A percentile compares a stretch with the other conserved stretches of the same genome.
Evolutionary conservation across 2,113 vertebrate genomes (phyloP).

Genomic region (Cardinalis cardinalis): DNA sequence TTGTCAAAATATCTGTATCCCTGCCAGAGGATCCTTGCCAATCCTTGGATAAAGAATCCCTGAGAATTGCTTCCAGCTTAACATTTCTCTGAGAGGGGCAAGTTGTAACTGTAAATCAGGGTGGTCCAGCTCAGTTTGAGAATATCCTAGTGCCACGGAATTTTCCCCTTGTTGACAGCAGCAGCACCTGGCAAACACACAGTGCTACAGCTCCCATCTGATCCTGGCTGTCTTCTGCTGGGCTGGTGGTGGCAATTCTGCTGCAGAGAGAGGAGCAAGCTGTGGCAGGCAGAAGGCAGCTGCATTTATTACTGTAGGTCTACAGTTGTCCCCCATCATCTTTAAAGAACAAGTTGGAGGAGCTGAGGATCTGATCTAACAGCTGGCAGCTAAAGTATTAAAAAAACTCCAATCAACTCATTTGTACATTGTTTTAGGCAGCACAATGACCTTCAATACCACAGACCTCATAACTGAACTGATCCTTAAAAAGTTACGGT

Average conservation of each 20-base stretch:
- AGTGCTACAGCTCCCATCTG: background rate
- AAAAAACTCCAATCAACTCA: background rate
- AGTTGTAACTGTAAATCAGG: background rate
- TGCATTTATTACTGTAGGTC: background rate
- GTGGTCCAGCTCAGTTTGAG: background rate
- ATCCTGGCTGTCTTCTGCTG: background rate
- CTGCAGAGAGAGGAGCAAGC: background rate
- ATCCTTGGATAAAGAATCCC: background rate
- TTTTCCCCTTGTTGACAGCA: background rate
- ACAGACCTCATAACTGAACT: background rate
- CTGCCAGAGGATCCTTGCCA: background rate
- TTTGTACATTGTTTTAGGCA: background rate
- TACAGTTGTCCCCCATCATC: background rate
- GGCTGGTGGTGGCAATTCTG: background rate
- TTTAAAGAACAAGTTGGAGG: background rate
- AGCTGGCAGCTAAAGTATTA: background rate
- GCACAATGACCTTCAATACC: background rate
- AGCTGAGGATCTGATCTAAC: background rate
- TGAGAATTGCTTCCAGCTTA: background rate
- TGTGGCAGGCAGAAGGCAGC: background rate
- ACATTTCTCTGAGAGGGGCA: background rate
- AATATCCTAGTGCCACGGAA: background rate
- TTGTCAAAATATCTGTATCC: background rate
- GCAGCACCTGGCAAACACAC: background rate
- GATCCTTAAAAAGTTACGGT: background rate